These are phyloP conservation scores for Trichacis sp. DNA, from an alignment of 2,888 invertebrate genomes.

Conservation along the genomic window DNA sequence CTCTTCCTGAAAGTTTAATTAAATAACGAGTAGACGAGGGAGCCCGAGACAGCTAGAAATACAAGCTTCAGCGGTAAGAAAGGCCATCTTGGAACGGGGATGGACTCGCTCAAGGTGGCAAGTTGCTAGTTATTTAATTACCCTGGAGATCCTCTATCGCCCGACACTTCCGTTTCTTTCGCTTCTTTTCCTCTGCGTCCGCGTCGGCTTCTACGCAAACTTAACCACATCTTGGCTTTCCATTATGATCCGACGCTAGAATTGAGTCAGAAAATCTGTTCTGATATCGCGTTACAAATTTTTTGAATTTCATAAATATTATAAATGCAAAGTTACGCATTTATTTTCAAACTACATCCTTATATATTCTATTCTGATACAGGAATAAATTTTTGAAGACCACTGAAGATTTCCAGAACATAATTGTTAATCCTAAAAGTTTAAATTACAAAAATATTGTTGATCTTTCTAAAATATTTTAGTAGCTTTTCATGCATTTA, in stretches of 20 bases:
- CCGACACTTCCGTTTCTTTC: constrained; percentile 47
- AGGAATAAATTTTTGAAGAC: too few species aligned
- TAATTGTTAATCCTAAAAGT: too few species aligned
- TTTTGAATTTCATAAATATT: too few species aligned
- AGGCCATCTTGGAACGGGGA: constrained; percentile 48
- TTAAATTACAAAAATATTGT: too few species aligned
- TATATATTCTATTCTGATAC: too few species aligned
- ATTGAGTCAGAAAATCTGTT: too few species aligned
- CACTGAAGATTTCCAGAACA: too few species aligned
- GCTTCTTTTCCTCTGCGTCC: constrained; percentile 29
- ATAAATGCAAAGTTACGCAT: too few species aligned
- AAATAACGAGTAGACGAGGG: constrained; percentile 59
- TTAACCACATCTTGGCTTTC: constrained; percentile 37
- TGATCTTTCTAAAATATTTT: too few species aligned
- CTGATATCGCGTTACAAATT: too few species aligned
- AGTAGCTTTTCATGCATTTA: too few species aligned
- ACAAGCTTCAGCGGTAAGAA: constrained; percentile 49
- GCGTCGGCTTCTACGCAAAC: constrained; percentile 20
- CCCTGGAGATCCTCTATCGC: constrained; percentile 58
- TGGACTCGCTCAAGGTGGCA: constrained; percentile 58
- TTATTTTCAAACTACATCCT: too few species aligned
- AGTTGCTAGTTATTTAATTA: constrained; percentile 67
- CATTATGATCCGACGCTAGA: constrained; percentile 38
- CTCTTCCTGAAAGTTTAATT: constrained; percentile 61
- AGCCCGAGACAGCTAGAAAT: constrained; percentile 51